A percentile compares a stretch with the other conserved stretches of the same genome.
Evolutionary conservation across 2,113 vertebrate genomes (phyloP).

Genomic region (Uria lomvia): DNA sequence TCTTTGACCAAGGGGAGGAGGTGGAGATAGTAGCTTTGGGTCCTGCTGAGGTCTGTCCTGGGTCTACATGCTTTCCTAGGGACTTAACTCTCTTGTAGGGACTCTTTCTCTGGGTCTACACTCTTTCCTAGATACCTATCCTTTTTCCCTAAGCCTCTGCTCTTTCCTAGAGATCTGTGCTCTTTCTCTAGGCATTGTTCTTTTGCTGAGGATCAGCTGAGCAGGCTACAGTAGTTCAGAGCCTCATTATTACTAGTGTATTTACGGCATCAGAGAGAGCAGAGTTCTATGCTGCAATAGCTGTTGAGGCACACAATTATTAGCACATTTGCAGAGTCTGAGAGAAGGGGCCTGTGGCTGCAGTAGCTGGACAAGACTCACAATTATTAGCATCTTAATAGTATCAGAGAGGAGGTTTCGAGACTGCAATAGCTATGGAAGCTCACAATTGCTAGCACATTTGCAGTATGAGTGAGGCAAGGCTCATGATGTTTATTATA

Average conservation of each 20-base stretch:
- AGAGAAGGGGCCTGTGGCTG: not conserved
- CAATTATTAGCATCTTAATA: not conserved
- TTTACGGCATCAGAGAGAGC: not conserved
- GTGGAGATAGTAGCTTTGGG: not conserved
- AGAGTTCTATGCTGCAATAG: not conserved
- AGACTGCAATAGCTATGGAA: not conserved
- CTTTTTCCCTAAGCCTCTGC: not conserved
- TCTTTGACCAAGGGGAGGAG: not conserved
- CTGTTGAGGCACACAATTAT: not conserved
- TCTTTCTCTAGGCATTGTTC: not conserved
- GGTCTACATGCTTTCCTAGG: not conserved
- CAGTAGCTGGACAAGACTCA: not conserved
- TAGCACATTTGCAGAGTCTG: not conserved
- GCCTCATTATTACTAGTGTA: not conserved
- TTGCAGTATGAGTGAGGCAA: not conserved
- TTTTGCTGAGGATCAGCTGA: not conserved
- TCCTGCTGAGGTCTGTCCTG: not conserved
- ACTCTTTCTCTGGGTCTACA: not conserved
- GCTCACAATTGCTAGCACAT: not conserved
- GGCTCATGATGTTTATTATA: not conserved
- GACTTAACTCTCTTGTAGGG: not conserved
- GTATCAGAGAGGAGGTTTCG: not conserved
- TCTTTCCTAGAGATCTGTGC: not conserved
- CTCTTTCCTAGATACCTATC: not conserved
- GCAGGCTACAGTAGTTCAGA: not conserved